A percentile compares a stretch with the other conserved stretches of the same genome.
Evolutionary conservation across 2,113 vertebrate genomes (phyloP).

Genomic region (Ancistrus triradiatus): DNA sequence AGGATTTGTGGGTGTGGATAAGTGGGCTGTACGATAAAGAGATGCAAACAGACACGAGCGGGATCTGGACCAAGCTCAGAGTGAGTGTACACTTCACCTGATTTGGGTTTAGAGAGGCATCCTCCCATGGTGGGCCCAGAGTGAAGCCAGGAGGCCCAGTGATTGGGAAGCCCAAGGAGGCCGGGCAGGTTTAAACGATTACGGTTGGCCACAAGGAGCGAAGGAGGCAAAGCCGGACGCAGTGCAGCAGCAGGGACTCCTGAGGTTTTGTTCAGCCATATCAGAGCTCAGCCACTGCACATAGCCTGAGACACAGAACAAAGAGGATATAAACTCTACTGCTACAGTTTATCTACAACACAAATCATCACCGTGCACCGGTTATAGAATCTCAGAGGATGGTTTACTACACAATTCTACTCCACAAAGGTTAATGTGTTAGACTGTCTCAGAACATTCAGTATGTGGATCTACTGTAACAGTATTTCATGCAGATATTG

Average conservation of each 20-base stretch:
- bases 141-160: conserved; percentile 43
- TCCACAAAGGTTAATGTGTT: no score
- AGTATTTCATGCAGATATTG: no score
- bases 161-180: conserved; percentile 53
- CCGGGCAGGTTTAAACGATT: conserved; percentile 52
- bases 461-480: no score
- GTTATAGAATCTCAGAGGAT: no score
- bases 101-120: conserved; percentile 98
- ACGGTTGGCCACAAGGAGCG: conserved; percentile 45
- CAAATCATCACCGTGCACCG: no score
- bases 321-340: no score
- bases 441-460: no score
- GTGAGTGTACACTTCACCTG: conserved; percentile 71
- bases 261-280: conserved; percentile 64
- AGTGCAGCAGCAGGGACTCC: conserved; percentile 51
- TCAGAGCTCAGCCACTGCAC: conserved; percentile 62
- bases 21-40: no score
- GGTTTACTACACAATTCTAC: no score
- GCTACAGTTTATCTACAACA: no score
- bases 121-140: conserved; percentile 84
- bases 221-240: conserved; percentile 50
- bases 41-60: no score
- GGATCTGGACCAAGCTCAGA: no score
- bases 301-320: conserved; percentile 53
- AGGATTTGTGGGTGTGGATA: conserved; percentile 24